phyloP scores from a whole-genome alignment of 2,113 vertebrate genomes.

The Tinamus guttatus region DNA sequence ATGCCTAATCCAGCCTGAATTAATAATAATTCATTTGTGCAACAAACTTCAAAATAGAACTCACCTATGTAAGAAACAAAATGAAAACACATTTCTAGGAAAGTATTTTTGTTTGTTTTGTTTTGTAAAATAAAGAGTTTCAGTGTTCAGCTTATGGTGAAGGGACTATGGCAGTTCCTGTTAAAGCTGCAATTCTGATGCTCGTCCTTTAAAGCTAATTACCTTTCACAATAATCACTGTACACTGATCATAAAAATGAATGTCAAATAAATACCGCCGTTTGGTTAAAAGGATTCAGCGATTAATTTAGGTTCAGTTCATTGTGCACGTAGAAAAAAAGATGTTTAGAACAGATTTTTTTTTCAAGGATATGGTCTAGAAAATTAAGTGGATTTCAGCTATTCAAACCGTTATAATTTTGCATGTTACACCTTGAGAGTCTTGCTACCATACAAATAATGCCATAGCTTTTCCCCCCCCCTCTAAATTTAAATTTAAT shows the following conservation, averaged over 20 bases:
- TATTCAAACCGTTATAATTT: background rate
- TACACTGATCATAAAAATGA: background rate
- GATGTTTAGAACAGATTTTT: background rate
- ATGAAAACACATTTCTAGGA: too few relatives aligned
- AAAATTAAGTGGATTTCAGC: background rate
- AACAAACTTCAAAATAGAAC: background rate
- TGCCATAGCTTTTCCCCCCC: background rate
- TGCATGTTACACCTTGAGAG: background rate
- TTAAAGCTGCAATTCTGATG: background rate
- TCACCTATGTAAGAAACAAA: background rate
- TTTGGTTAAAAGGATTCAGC: background rate
- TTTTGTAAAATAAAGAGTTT: background rate
- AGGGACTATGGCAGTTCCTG: background rate
- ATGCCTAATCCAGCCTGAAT: slow-evolving; percentile 51
- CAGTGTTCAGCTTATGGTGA: background rate
- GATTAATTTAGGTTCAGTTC: background rate
- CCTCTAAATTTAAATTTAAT: background rate
- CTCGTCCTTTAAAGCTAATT: background rate
- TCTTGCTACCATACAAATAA: background rate
- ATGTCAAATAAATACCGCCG: background rate
- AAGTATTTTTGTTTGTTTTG: too few relatives aligned
- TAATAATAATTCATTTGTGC: background rate
- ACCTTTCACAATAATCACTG: background rate
- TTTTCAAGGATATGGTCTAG: background rate
- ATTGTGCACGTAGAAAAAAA: background rate